Conservation (phyloP, 2,888 invertebrate species). For the Icerya purchasi region DNA sequence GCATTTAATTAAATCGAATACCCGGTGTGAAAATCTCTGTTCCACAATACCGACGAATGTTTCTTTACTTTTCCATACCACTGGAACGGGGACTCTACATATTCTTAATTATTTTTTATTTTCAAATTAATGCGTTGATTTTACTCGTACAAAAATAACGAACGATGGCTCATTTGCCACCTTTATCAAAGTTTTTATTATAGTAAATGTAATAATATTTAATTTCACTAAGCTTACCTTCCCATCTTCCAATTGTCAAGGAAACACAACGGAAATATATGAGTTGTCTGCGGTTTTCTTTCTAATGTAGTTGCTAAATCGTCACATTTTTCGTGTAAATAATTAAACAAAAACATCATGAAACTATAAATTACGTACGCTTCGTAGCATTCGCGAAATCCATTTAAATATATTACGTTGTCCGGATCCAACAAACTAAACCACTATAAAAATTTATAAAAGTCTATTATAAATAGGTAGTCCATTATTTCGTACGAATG, state of each 20-base stretch:
- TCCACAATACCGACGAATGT: too few relatives aligned
- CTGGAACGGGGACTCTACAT: too few relatives aligned
- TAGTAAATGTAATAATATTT: not conserved
- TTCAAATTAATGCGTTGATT: too few relatives aligned
- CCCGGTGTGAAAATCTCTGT: too few relatives aligned
- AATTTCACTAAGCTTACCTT: slow-evolving; percentile 30
- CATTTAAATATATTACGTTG: slow-evolving; percentile 79
- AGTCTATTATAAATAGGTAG: too few relatives aligned
- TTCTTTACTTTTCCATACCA: too few relatives aligned
- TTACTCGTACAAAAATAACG: too few relatives aligned
- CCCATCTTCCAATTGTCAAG: slow-evolving; percentile 87
- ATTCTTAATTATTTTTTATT: too few relatives aligned
- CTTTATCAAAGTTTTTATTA: slow-evolving; percentile 10
- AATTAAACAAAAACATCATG: slow-evolving; percentile 81
- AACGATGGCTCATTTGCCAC: too few relatives aligned
- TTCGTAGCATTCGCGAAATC: slow-evolving; percentile 84
- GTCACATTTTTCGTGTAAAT: slow-evolving; percentile 56
- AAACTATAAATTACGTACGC: slow-evolving; percentile 97
- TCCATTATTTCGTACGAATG: too few relatives aligned
- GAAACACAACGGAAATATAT: slow-evolving; percentile 79
- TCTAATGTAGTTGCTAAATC: slow-evolving; percentile 63
- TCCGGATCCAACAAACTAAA: slow-evolving; percentile 68
- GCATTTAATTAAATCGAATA: too few relatives aligned
- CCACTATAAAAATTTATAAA: slow-evolving; percentile 43
- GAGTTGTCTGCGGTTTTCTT: slow-evolving; percentile 62